phyloP scores from a whole-genome alignment of 2,888 invertebrate genomes.

The Drosophila neotestacea region DNA sequence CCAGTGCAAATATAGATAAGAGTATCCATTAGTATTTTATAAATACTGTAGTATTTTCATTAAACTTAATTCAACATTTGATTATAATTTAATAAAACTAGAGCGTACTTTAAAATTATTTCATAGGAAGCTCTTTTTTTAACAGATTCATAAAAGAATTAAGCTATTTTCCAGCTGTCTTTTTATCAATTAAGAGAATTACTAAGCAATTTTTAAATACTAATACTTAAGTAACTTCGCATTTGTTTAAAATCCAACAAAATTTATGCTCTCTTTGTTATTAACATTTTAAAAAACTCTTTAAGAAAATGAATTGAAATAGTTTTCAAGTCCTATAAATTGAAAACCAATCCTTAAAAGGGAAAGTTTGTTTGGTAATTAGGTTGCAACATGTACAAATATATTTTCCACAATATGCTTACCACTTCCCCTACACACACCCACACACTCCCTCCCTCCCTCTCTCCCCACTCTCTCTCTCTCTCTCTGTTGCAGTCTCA shows the following conservation, averaged over 20 bases:
- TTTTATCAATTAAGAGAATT: background rate
- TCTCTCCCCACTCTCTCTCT: background rate
- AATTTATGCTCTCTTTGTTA: too few relatives aligned
- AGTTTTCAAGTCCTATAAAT: slow-evolving; percentile 1
- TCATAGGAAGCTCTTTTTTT: background rate
- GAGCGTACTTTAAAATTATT: background rate
- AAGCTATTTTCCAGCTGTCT: too few relatives aligned
- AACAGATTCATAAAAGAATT: background rate
- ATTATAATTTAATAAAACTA: background rate
- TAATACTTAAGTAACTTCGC: too few relatives aligned
- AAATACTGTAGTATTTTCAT: background rate
- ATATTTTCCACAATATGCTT: background rate
- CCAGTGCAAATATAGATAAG: slow-evolving; percentile 23
- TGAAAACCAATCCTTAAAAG: slow-evolving; percentile 10
- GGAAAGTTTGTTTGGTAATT: slow-evolving; percentile 16
- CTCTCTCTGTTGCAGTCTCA: background rate
- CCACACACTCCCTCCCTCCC: background rate
- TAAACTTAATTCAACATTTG: background rate
- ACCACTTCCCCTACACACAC: background rate
- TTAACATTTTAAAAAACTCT: too few relatives aligned
- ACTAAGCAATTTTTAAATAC: too few relatives aligned
- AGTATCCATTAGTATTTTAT: background rate
- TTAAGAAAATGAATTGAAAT: too few relatives aligned
- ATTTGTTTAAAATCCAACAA: too few relatives aligned
- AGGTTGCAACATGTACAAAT: slow-evolving; percentile 1